Conservation (phyloP, 2,888 invertebrate genomes). For the Sceliomorpha sp. region DNA sequence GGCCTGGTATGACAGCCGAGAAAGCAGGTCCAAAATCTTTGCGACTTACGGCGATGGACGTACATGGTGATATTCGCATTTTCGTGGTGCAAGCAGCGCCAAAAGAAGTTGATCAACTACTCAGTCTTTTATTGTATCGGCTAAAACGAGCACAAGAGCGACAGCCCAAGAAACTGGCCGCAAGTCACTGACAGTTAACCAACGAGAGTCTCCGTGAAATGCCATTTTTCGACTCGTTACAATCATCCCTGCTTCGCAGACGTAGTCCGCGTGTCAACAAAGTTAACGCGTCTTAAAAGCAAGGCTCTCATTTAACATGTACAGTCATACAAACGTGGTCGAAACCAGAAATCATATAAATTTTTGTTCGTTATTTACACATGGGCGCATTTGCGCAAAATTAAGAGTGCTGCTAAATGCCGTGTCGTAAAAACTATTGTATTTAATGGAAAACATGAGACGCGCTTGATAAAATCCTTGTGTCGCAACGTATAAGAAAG, state of each 20-base stretch:
- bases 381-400: no score
- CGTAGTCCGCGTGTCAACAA: no score
- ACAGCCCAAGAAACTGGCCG: slow-evolving; percentile 74
- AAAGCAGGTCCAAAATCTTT: slow-evolving; percentile 93
- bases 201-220: slow-evolving; percentile 8
- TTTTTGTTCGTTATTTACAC: no score
- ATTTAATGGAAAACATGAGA: no score
- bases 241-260: slow-evolving; percentile 7
- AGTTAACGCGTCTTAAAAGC: no score
- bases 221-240: not conserved
- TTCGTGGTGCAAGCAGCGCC: slow-evolving; percentile 89
- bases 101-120: slow-evolving; percentile 86
- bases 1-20: slow-evolving; percentile 96
- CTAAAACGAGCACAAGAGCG: slow-evolving; percentile 80
- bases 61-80: slow-evolving; percentile 90
- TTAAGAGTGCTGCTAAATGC: no score
- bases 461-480: no score
- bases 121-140: slow-evolving; percentile 84
- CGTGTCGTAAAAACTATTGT: no score
- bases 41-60: slow-evolving; percentile 92
- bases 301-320: no score
- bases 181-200: slow-evolving; percentile 72
- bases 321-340: no score
- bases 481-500: no score
- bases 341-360: no score